Evolutionary conservation across 1,140 invertebrate genomes (phyloP), one percentile per base, ranked within the genome.

Genomic region (Apis dorsata): DNA sequence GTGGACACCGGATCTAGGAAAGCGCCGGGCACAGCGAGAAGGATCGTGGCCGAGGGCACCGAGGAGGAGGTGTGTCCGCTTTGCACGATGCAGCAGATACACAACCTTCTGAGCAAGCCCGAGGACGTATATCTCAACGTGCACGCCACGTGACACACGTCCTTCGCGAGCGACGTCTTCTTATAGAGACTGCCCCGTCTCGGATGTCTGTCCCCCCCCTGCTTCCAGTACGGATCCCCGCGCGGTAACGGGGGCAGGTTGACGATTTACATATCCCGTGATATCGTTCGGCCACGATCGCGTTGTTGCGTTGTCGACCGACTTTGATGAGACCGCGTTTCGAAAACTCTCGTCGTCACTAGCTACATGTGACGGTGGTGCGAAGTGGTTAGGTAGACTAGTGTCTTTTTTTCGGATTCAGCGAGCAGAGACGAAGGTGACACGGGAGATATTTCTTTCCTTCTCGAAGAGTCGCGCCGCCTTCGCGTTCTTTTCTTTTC

Each of bases 11-110:
- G 78, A 65, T 85, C 81, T 49, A 87, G 85, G 49, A 85, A 70
- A 68, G 84, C 80, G 53, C 88, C 89, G n/a, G 88, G 88, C 57
- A 65, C 82, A 5, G 89, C 88, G 13, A 89, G 85, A 63, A 86
- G 88, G n/a, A 74, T 90, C 74, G 74, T 82, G 19, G 63, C 81
- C 81, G 90, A 89, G 49, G 88, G 84, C n/a, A 90, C 89, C 49
- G 88, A 92, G 60, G 92, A 93, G 84, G 90, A 92, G 74, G 86
- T 93, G 44, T 93, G 93, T 89, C 93, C 93, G 19, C 85, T 93
- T 7, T 93, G 92, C 77, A 92, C 92, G 4, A 93, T 93, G 82
- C 92, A 93, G 70, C 92, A 92, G 86, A 93, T 93, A 81, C 92
- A 93, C 80, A 85, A 91, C 34, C 91, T 93, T 24, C 89, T 93